Evolutionary conservation across 2,888 invertebrate genomes (phyloP).

Genomic region (Choristoneura rosaceana): DNA sequence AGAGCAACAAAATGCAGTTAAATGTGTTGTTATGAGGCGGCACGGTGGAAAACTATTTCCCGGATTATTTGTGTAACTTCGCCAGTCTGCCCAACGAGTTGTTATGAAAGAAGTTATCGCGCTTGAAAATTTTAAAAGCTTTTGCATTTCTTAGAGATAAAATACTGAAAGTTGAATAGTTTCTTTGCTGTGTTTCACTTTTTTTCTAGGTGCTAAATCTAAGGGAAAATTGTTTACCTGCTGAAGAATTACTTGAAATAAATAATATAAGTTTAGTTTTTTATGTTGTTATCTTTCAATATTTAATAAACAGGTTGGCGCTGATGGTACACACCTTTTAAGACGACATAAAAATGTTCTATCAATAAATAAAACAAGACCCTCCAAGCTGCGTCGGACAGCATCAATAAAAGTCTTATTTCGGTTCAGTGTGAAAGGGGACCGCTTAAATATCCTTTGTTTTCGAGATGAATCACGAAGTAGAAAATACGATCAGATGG

Average conservation of each 20-base stretch:
- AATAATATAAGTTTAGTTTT: neutral
- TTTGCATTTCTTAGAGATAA: constrained; percentile 57
- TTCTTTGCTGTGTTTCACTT: constrained; percentile 36
- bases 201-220: constrained; percentile 31
- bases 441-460: constrained; percentile 58
- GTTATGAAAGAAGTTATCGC: constrained; percentile 65
- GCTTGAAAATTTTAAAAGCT: constrained; percentile 66
- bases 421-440: constrained; percentile 43
- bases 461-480: constrained; percentile 63
- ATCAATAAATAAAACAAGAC: constrained; percentile 38
- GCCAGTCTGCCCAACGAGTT: constrained; percentile 60
- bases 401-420: constrained; percentile 44
- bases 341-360: constrained; percentile 37
- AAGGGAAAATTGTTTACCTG: constrained; percentile 4
- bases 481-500: constrained; percentile 53
- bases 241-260: constrained; percentile 5
- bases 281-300: constrained; percentile 4
- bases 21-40: constrained; percentile 65
- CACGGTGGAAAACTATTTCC: constrained; percentile 62
- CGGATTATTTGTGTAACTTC: constrained; percentile 68
- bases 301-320: constrained; percentile 26
- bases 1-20: constrained; percentile 58
- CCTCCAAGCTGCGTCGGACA: constrained; percentile 38
- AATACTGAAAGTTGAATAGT: constrained; percentile 48
- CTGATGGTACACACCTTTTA: neutral